Evolutionary conservation across 2,888 invertebrate genomes (phyloP).

Genomic region (Pammene aurita): DNA sequence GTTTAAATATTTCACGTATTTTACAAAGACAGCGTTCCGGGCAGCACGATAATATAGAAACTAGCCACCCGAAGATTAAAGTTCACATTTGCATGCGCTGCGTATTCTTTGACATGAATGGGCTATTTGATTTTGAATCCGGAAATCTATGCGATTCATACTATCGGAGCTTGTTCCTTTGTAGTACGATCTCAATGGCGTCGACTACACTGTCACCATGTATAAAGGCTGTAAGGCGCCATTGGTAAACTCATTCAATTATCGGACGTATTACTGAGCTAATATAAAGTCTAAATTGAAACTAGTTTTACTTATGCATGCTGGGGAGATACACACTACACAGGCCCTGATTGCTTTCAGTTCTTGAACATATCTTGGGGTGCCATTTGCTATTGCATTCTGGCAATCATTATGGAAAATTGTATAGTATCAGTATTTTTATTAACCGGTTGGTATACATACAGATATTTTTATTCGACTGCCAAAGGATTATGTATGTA

Average conservation of each 20-base stretch:
- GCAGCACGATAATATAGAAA: background rate
- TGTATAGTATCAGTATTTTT: no score
- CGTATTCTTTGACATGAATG: conserved; percentile 16
- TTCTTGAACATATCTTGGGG: background rate
- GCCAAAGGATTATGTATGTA: no score
- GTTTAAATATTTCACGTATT: background rate
- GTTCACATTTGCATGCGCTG: conserved; percentile 9
- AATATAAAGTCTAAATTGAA: no score
- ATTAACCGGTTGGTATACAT: no score
- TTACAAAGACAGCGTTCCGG: background rate
- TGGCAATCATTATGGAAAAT: no score
- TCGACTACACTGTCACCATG: background rate
- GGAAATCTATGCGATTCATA: conserved; percentile 22
- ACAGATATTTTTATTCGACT: no score
- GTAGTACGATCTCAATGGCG: background rate
- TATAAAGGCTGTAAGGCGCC: no score
- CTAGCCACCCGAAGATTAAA: conserved; percentile 14
- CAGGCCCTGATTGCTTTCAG: background rate
- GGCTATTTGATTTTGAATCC: conserved; percentile 8
- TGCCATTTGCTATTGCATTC: no score
- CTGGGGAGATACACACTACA: background rate
- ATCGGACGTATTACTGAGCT: no score
- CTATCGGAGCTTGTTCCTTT: background rate
- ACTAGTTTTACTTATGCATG: no score
- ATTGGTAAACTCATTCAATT: no score